Evolutionary conservation across 2,797 vertebrate genomes (phyloP).

Genomic region (Sebastes elongatus): DNA sequence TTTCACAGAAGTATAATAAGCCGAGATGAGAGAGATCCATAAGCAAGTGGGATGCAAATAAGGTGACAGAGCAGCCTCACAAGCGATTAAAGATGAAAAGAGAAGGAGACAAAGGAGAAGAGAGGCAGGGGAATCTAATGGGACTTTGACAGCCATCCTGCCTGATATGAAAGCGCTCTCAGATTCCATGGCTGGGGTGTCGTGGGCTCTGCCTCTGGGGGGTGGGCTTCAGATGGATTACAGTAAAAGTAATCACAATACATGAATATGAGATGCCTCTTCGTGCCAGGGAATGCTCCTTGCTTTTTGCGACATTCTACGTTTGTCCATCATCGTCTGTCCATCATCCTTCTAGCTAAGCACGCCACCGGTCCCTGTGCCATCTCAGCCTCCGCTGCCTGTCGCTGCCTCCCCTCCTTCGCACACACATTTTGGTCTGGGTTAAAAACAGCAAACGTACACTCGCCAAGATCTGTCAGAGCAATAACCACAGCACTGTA

Average conservation of each 20-base stretch:
- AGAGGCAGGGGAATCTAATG: conserved; percentile 60
- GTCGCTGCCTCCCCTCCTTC: background rate
- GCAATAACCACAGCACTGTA: background rate
- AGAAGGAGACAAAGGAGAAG: conserved; percentile 63
- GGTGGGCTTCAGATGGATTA: conserved; percentile 67
- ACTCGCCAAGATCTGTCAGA: background rate
- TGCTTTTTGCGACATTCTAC: conserved; percentile 58
- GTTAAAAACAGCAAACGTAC: conserved; percentile 1
- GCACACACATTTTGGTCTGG: background rate
- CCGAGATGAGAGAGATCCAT: conserved; percentile 59
- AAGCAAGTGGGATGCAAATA: conserved; percentile 75
- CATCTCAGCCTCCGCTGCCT: conserved; percentile 25
- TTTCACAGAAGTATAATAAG: conserved; percentile 33
- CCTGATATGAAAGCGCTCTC: conserved; percentile 73
- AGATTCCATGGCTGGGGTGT: conserved; percentile 67
- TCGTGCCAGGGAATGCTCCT: conserved; percentile 26
- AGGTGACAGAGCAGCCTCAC: conserved; percentile 55
- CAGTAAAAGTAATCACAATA: conserved; percentile 75
- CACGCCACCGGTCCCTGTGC: conserved; percentile 16
- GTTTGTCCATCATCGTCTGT: conserved; percentile 72
- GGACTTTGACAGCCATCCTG: conserved; percentile 73
- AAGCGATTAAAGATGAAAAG: conserved; percentile 80
- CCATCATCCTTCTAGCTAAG: conserved; percentile 54
- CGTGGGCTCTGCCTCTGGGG: conserved; percentile 70
- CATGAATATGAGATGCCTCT: conserved; percentile 71